Evolutionary conservation across 2,113 vertebrate genomes (phyloP), one percentile per base, ranked within the genome.

Genomic region (Motacilla alba): DNA sequence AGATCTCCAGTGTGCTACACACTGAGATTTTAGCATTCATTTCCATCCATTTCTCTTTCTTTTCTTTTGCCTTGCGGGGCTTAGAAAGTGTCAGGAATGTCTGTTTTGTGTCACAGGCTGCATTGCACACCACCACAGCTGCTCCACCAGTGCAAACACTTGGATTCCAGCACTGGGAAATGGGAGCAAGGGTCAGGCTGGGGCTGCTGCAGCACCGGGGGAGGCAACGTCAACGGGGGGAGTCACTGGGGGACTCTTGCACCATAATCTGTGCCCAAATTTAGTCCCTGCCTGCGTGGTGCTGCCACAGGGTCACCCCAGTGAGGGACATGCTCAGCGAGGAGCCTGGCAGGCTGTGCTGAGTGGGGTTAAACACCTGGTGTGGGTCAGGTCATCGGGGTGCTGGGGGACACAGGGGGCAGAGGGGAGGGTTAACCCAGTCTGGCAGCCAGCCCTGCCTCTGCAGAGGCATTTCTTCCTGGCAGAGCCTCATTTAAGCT

Each of bases 171-270:
- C 27, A 3, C 75, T 13, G 46, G 11, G 6, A 33, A 37, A 50
- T 0, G 2, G 0, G 21, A 2, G 0, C 7, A 0, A 4, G 58
- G 79, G 31, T 56, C 8, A 24, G 52, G 46, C 47, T 30, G 39
- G 33, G 7, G 68, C 43, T 67, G 52, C 37, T n/a, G 39, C 3
- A 33, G 52, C 33, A 3, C 47, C 0, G 1, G 59, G 28, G 24
- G 43, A 15, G 37, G 43, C 30, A 62, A 11, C 1, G 17, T 33
- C 39, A 17, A 5, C 47, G 7, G 47, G 47, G 47, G 12, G 22
- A 47, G 47, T 33, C 53, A 13, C 53, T 55, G 31, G 53, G 53
- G 53, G 1, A 37, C n/a, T 26, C 30, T 4, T 10, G 68, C 30
- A 22, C 24, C 1, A 0, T 3, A 2, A 35, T 15, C 39, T 49